Base-by-base conservation (phyloP, 2,797 vertebrate genomes). In the Neostethus bicornis region DNA sequence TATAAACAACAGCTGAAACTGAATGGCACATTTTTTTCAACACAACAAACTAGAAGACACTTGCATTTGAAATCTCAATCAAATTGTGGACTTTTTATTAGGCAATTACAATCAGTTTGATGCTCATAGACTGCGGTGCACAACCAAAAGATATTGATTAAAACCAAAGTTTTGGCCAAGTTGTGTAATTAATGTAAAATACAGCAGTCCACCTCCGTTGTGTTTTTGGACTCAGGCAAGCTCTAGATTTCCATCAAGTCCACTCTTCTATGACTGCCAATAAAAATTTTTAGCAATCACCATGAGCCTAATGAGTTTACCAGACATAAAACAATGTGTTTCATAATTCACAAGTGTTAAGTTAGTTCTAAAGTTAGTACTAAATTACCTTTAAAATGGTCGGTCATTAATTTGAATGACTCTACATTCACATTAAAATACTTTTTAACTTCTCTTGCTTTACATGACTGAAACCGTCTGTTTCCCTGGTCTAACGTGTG, bases 401-500 rank as follows among this genome's bases (percentile, higher is more conserved):
- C 4, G 13, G 12, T n/a, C 13, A 5, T 1, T 13, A 4, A 31
- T 34, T 10, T 2, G 13, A 34, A 14, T 31, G 31, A n/a, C 32
- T 31, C 10, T 31, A 35, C 32, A 35, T 6, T n/a, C 5, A 35
- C 14, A 25, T 7, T 13, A 4, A 34, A 49, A n/a, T 37, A 37
- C 10, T 11, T 62, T 65, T 66, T 46, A 51, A 28, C 65, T 3
- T 50, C 32, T 35, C 28, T 65, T 26, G 3, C 45, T 2, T 45
- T 10, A 19, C 38, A 25, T 44, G 17, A 7, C 61, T 45, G 5
- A 50, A 52, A 21, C 28, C 62, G 20, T 37, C 35, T 29, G 24
- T 14, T 44, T 42, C 45, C 25, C 44, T 48, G 49, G n/a, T n/a
- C n/a, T n/a, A n/a, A 16, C n/a, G 25, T 21, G 29, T 21, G 25